A percentile compares a stretch with the other conserved stretches of the same genome.
These are phyloP conservation scores for Geococcyx californianus DNA, from an alignment of 2,113 vertebrate genomes.

Conservation along the genomic window DNA sequence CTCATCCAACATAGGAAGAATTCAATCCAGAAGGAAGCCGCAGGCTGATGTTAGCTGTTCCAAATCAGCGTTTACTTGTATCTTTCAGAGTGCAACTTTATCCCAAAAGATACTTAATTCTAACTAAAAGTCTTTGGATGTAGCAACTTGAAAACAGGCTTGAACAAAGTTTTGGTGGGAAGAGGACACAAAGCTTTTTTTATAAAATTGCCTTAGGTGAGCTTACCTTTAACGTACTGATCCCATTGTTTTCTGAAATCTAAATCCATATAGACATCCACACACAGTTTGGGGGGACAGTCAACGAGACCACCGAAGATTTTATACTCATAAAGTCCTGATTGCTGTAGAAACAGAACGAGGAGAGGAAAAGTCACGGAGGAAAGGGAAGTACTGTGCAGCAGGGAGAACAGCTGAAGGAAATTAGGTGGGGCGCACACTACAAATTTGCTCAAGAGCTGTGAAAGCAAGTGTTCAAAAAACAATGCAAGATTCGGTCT, in stretches of 20 bases:
- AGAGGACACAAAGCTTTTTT: background rate
- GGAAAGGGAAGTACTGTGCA: slow-evolving; percentile 44
- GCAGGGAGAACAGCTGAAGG: slow-evolving; percentile 51
- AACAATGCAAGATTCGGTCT: slow-evolving; percentile 39
- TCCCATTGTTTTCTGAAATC: slow-evolving; percentile 90
- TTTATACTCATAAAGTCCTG: slow-evolving; percentile 91
- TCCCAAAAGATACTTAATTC: background rate
- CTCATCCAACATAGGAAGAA: background rate
- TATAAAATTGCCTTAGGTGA: background rate
- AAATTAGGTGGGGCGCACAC: slow-evolving; percentile 57
- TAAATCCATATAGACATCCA: slow-evolving; percentile 92
- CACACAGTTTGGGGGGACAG: slow-evolving; percentile 78
- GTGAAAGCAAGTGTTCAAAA: slow-evolving; percentile 37
- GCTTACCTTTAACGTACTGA: slow-evolving; percentile 85
- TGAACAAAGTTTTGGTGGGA: background rate
- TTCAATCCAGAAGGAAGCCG: background rate
- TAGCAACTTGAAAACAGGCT: background rate
- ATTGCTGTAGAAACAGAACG: slow-evolving; percentile 75
- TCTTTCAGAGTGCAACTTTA: background rate
- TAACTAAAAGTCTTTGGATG: background rate
- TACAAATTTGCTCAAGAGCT: slow-evolving; percentile 19
- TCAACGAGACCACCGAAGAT: slow-evolving; percentile 79
- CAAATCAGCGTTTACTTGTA: background rate
- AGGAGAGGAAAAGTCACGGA: slow-evolving; percentile 39
- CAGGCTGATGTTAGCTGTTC: background rate